These are phyloP conservation scores for Aspidoscelis tigris DNA, from an alignment of 2,113 vertebrate species.

Conservation along the genomic window DNA sequence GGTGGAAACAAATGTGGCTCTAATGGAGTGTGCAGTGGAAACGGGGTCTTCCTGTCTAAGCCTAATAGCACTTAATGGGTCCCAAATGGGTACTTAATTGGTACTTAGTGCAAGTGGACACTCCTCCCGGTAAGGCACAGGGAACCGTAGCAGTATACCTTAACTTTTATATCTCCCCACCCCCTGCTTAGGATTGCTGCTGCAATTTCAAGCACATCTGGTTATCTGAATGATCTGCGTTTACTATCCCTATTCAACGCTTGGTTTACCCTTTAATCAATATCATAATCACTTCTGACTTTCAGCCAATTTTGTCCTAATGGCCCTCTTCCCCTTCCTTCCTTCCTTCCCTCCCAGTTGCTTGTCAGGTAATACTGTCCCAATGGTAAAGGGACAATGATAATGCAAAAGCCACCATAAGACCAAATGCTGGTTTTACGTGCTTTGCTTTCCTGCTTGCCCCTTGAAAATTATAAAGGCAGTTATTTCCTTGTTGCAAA, in stretches of 20 bases:
- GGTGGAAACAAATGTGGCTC: too few relatives aligned
- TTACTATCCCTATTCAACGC: not conserved
- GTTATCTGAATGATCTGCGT: not conserved
- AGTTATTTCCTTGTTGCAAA: conserved; percentile 11
- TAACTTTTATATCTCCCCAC: too few relatives aligned
- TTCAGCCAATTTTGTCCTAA: not conserved
- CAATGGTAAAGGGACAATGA: not conserved
- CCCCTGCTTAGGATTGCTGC: not conserved
- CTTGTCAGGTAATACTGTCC: conserved; percentile 15
- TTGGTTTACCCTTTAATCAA: not conserved
- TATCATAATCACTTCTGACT: not conserved
- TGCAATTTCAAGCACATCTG: not conserved
- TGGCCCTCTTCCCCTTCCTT: too few relatives aligned
- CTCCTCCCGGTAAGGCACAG: not conserved
- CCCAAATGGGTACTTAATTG: too few relatives aligned
- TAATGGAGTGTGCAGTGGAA: too few relatives aligned
- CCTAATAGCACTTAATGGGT: too few relatives aligned
- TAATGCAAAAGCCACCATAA: conserved; percentile 5
- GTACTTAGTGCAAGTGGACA: too few relatives aligned
- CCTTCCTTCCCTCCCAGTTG: too few relatives aligned
- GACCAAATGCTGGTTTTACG: conserved; percentile 14
- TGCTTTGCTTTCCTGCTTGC: not conserved
- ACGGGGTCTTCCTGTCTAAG: too few relatives aligned
- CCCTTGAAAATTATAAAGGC: conserved; percentile 12
- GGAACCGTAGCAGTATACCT: not conserved